phyloP scores from a whole-genome alignment of 2,888 invertebrate genomes.

The Perdita meconis region DNA sequence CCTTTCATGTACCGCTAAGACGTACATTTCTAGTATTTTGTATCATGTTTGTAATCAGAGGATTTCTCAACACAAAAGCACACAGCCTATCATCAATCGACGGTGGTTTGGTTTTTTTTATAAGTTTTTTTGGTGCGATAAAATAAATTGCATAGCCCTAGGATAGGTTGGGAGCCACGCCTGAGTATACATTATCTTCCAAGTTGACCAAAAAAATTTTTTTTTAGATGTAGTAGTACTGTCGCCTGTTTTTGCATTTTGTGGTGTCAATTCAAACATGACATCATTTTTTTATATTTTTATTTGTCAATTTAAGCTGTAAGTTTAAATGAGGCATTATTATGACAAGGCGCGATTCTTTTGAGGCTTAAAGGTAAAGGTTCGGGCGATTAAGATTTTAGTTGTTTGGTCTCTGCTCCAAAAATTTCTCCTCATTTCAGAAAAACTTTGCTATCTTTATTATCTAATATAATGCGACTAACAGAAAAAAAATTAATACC shows the following conservation, averaged over 20 bases:
- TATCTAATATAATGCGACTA: background rate
- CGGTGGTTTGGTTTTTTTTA: conserved; percentile 74
- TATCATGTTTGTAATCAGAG: conserved; percentile 80
- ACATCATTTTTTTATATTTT: conserved; percentile 80
- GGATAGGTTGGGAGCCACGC: conserved; percentile 80
- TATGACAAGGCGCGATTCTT: conserved; percentile 79
- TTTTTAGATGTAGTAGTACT: conserved; percentile 77
- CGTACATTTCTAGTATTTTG: conserved; percentile 79
- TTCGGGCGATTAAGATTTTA: conserved; percentile 76
- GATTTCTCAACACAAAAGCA: conserved; percentile 82
- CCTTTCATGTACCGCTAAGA: conserved; percentile 82
- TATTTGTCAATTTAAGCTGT: conserved; percentile 83
- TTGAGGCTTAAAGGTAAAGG: conserved; percentile 78
- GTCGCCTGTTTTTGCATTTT: conserved; percentile 79
- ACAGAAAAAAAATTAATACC: conserved; percentile 8
- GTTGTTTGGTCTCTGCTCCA: conserved; percentile 81
- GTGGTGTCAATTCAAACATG: conserved; percentile 79
- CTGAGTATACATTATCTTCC: conserved; percentile 81
- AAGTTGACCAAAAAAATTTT: conserved; percentile 82
- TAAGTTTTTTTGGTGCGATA: conserved; percentile 80
- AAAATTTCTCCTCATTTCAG: conserved; percentile 24
- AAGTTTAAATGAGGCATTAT: conserved; percentile 84
- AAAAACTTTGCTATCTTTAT: background rate
- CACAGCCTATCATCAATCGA: conserved; percentile 81
- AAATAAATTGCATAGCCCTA: conserved; percentile 83